phyloP scores from a whole-genome alignment of 2,113 vertebrate species.

The Pteruthius melanotis region DNA sequence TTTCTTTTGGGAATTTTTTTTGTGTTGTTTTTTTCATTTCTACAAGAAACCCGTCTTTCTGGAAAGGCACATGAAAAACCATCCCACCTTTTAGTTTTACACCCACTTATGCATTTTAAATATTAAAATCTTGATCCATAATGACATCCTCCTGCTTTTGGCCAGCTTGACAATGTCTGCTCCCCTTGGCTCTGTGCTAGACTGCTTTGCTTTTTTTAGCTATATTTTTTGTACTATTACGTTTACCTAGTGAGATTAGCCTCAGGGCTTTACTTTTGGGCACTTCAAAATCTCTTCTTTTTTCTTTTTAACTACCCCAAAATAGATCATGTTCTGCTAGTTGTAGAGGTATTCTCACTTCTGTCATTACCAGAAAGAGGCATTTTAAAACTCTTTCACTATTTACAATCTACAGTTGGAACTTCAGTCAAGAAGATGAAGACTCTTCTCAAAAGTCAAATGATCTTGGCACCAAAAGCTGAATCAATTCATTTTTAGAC shows the following conservation, averaged over 20 bases:
- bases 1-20: not conserved
- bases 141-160: not conserved
- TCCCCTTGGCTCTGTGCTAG: not conserved
- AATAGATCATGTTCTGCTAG: not conserved
- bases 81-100: not conserved
- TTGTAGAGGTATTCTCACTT: not conserved
- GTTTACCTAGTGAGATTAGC: not conserved
- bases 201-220: not conserved
- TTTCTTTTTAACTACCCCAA: not conserved
- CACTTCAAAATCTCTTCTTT: not conserved
- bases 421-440: constrained; percentile 1
- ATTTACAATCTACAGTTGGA: not conserved
- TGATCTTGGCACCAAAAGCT: not conserved
- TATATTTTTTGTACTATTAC: not conserved
- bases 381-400: not conserved
- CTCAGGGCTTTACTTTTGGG: not conserved
- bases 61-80: not conserved
- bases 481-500: constrained; percentile 15
- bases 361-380: not conserved
- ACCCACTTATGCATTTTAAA: not conserved
- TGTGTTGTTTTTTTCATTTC: not conserved
- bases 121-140: not conserved
- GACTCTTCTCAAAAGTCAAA: not conserved
- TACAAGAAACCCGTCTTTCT: not conserved
- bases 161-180: not conserved